A percentile compares a stretch with the other conserved stretches of the same genome.
Evolutionary conservation across 2,888 invertebrate species (phyloP).

Genomic region (Calliopum simillimum): DNA sequence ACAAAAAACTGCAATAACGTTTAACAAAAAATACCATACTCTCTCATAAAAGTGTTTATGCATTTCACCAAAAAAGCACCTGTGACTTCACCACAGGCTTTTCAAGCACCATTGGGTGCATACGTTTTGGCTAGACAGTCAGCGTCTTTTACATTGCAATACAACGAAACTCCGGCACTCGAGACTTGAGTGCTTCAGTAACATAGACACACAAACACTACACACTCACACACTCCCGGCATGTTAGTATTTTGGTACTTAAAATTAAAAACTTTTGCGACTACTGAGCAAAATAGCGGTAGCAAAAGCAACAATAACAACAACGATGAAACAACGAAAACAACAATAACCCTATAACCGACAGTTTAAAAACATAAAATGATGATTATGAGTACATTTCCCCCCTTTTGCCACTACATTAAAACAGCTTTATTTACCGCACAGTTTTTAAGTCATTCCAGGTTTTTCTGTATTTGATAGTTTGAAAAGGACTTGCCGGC

Average conservation of each 20-base stretch:
- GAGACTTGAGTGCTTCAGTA: background rate
- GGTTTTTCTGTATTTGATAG: too few species aligned
- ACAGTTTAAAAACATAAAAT: background rate
- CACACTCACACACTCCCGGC: background rate
- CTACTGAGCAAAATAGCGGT: background rate
- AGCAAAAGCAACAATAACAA: conserved; percentile 4
- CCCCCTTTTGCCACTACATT: background rate
- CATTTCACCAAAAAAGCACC: conserved; percentile 20
- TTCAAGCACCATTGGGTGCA: conserved; percentile 1
- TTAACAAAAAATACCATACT: conserved; percentile 15
- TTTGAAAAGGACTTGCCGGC: too few species aligned
- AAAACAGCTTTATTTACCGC: too few species aligned
- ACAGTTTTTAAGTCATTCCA: too few species aligned
- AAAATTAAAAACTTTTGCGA: conserved; percentile 24
- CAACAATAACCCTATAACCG: conserved; percentile 4
- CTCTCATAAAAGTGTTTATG: conserved; percentile 22
- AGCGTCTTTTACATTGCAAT: background rate
- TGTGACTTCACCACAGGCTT: background rate
- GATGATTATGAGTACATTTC: background rate
- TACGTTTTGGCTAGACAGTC: conserved; percentile 24
- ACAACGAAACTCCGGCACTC: background rate
- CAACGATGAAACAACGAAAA: background rate
- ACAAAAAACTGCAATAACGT: conserved; percentile 6
- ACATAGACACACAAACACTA: conserved; percentile 9
- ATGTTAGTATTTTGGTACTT: conserved; percentile 3